Evolutionary conservation across 23 tunicate genomes (phyloP).

Genomic region (Ciona savignyi): DNA sequence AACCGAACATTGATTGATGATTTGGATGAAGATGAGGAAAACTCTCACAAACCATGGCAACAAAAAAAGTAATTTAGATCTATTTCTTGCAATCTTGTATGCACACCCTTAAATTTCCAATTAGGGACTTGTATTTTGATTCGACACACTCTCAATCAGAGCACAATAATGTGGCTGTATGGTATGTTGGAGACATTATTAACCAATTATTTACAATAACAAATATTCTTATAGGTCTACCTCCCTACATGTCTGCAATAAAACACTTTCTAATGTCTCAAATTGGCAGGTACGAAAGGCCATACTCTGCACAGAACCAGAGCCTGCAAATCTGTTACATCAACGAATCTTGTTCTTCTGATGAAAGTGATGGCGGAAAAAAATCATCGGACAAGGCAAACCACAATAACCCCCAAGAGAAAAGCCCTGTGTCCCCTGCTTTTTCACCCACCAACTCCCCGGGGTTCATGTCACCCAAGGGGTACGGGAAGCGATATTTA

Average conservation of each 20-base stretch:
- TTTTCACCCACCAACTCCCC: slow-evolving; percentile 55
- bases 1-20: not conserved
- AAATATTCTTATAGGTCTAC: no score
- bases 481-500: slow-evolving; percentile 17
- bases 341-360: slow-evolving; percentile 74
- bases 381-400: slow-evolving; percentile 7
- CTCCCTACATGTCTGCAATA: no score
- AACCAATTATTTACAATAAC: no score
- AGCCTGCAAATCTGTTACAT: slow-evolving; percentile 82
- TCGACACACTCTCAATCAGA: no score
- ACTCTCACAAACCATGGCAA: slow-evolving; percentile 52
- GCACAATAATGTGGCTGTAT: no score
- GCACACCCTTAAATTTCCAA: no score
- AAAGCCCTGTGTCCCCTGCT: not conserved
- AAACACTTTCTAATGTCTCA: no score
- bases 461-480: slow-evolving; percentile 26
- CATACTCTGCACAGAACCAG: slow-evolving; percentile 56
- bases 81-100: no score
- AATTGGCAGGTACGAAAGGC: no score
- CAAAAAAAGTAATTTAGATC: slow-evolving; percentile 45
- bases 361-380: slow-evolving; percentile 8
- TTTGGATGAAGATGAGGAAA: not conserved
- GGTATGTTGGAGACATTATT: no score
- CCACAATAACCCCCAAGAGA: not conserved
- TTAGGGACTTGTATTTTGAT: no score